These are phyloP conservation scores for Napeogenes inachia DNA, from an alignment of 2,888 invertebrate species.

Conservation along the genomic window DNA sequence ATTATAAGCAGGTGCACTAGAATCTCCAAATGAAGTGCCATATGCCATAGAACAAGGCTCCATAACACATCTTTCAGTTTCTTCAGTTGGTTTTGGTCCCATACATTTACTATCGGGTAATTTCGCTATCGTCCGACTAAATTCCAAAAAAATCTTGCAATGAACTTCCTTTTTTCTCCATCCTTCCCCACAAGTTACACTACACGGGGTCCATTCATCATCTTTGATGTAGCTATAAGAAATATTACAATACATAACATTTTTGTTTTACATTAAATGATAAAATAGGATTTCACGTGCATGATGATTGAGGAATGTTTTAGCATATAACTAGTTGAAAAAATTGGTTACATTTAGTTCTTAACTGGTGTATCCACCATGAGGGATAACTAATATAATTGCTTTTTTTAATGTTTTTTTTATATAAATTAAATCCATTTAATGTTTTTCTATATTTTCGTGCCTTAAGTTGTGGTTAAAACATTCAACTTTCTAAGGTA, in stretches of 20 bases:
- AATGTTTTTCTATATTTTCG: constrained; percentile 12
- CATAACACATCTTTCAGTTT: constrained; percentile 88
- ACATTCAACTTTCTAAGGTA: constrained; percentile 18
- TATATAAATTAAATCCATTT: background rate
- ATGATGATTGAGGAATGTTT: constrained; percentile 24
- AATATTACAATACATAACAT: constrained; percentile 15
- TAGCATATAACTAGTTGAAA: constrained; percentile 5
- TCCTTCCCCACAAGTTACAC: constrained; percentile 94
- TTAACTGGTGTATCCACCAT: constrained; percentile 3
- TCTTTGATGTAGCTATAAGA: constrained; percentile 90
- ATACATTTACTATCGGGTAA: constrained; percentile 92
- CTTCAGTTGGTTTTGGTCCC: constrained; percentile 89
- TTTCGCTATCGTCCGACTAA: constrained; percentile 91
- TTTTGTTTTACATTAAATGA: constrained; percentile 7
- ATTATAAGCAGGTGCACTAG: constrained; percentile 60
- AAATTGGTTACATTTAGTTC: background rate
- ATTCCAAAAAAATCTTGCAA: constrained; percentile 96
- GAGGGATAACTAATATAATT: background rate
- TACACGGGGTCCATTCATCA: constrained; percentile 93
- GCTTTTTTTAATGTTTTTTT: background rate
- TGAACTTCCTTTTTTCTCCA: constrained; percentile 90
- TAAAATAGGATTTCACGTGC: constrained; percentile 22
- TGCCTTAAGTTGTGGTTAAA: constrained; percentile 15
- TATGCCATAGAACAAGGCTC: constrained; percentile 85
- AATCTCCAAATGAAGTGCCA: constrained; percentile 73